Conservation (phyloP, 2,888 invertebrate genomes). For the Noctua janthe region DNA sequence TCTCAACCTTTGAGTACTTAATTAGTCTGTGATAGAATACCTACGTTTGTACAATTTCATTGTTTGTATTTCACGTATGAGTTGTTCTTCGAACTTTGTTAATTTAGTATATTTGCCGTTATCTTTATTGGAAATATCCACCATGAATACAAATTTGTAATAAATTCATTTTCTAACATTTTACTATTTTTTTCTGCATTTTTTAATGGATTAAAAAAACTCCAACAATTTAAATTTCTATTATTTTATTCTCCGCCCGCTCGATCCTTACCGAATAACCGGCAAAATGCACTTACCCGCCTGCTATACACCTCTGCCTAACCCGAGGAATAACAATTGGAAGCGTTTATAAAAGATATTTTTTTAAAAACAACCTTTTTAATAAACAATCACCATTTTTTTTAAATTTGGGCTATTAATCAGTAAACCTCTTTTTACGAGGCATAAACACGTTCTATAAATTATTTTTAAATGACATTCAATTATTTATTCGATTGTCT, state of each 20-base stretch:
- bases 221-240: constrained; percentile 72
- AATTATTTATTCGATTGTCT: constrained; percentile 67
- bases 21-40: constrained; percentile 86
- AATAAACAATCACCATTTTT: constrained; percentile 21
- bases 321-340: background rate
- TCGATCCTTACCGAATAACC: background rate
- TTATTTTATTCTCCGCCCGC: constrained; percentile 36
- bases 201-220: constrained; percentile 86
- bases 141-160: constrained; percentile 89
- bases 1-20: constrained; percentile 78
- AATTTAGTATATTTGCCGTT: constrained; percentile 35
- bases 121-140: constrained; percentile 50
- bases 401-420: background rate
- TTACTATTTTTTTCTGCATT: constrained; percentile 87
- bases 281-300: background rate
- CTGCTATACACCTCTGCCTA: background rate
- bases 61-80: constrained; percentile 64
- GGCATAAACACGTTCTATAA: constrained; percentile 54
- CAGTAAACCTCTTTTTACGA: constrained; percentile 25
- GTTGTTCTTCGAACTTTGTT: constrained; percentile 65
- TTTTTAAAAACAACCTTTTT: background rate
- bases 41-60: constrained; percentile 68
- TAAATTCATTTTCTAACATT: constrained; percentile 88
- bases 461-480: constrained; percentile 60
- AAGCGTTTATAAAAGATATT: background rate